Evolutionary conservation across 2,888 invertebrate species (phyloP).

Genomic region (Cistogaster globosa): DNA sequence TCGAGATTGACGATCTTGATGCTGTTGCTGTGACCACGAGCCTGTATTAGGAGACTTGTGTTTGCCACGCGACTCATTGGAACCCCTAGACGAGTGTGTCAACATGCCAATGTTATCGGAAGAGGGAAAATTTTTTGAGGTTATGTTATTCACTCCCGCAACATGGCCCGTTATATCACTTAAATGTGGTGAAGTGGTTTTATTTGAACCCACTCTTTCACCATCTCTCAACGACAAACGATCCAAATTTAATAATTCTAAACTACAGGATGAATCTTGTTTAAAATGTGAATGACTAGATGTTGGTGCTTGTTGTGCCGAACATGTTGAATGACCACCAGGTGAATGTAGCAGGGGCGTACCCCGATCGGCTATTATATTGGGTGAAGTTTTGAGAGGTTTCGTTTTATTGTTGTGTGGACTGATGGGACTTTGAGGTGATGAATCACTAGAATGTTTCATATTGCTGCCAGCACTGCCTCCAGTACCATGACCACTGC

Average conservation of each 20-base stretch:
- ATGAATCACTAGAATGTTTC: conserved; percentile 85
- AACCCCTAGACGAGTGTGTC: conserved; percentile 80
- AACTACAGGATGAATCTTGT: conserved; percentile 75
- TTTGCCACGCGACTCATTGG: conserved; percentile 77
- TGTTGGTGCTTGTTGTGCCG: conserved; percentile 50
- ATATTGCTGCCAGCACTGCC: conserved; percentile 79
- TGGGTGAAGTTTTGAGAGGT: conserved; percentile 59
- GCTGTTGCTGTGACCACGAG: conserved; percentile 62
- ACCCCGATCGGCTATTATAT: conserved; percentile 63
- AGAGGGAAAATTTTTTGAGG: conserved; percentile 74
- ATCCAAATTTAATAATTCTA: conserved; percentile 78
- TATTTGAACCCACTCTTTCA: conserved; percentile 54
- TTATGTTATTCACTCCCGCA: conserved; percentile 60
- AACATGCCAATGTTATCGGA: conserved; percentile 79
- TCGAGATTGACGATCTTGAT: conserved; percentile 72
- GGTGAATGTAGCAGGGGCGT: conserved; percentile 76
- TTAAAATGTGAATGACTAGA: conserved; percentile 73
- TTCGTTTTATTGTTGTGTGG: conserved; percentile 80
- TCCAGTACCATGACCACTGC: conserved; percentile 76
- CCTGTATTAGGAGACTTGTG: conserved; percentile 72
- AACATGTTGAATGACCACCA: conserved; percentile 73
- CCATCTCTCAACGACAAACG: conserved; percentile 76
- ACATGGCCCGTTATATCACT: conserved; percentile 72
- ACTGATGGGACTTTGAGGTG: conserved; percentile 86
- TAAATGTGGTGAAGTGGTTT: conserved; percentile 77